Base-by-base conservation (phyloP, 2,888 invertebrate genomes). In the Troilus luridus region DNA sequence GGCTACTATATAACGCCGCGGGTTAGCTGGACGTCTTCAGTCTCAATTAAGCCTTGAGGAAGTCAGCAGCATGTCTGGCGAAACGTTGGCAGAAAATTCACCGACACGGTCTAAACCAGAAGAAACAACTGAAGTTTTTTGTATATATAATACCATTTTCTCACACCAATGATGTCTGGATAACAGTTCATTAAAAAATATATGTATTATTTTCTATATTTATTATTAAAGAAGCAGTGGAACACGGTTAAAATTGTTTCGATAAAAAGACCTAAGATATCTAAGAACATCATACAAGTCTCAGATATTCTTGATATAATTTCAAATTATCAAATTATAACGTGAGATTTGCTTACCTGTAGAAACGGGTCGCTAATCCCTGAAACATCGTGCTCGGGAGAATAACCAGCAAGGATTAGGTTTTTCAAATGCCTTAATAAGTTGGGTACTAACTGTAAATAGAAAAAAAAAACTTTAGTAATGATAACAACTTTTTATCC, bases 361-460 rank as follows among this genome's bases (percentile, higher is more conserved):
- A 99, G 96, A 95, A 99, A 99, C 88, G 99, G 99, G 95, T 99
- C 99, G 93, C 99, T 99, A 88, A 99, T 99, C 56, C 99, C 99
- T 92, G 99, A 99, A 88, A 99, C 99, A 94, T 99, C 99, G 94
- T 99, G 99, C 94, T 99, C 99, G 19, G 99, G 99, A 60, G 99
- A 99, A 95, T 99, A 99, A 58, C 99, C 99, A 91, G 99, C 98
- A 95, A 99, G 95, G 93, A 99, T 99, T 93, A 99, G 95, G 95
- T 99, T 99, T 95, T 99, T 99, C 94, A 99, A 95, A 94, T 99
- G 99, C 94, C 99, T 96, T 93, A 99, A 99, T 94, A 99, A 95
- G 95, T 99, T 99, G 92, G 99, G 99, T 93, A 99, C 99, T 94
- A 99, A 97, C 99, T 99, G 96, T 91, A 96, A 95, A 93, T 93